Evolutionary conservation across 2,113 vertebrate species (phyloP).

Genomic region (Cardinalis cardinalis): DNA sequence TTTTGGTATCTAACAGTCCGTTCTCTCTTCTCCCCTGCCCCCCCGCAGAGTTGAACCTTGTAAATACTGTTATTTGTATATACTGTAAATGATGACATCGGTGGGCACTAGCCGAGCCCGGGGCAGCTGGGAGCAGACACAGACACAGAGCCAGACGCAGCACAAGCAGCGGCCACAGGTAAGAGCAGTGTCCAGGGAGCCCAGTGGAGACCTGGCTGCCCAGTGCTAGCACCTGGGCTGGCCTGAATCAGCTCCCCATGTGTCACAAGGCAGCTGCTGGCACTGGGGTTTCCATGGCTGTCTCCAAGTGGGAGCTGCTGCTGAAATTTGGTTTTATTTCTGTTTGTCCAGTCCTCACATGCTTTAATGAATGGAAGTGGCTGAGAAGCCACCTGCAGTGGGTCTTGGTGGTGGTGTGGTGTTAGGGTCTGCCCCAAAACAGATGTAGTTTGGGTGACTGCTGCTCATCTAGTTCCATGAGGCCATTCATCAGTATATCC

Average conservation of each 20-base stretch:
- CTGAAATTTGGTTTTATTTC: not conserved
- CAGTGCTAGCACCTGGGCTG: accelerated
- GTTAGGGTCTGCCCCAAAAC: not conserved
- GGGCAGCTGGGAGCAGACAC: constrained; percentile 95
- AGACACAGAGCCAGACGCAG: constrained; percentile 95
- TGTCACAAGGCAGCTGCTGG: not conserved
- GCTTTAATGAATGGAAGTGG: accelerated
- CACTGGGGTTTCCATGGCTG: accelerated
- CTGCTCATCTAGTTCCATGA: accelerated
- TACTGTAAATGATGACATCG: constrained; percentile 99
- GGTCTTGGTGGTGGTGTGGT: not conserved
- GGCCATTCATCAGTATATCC: not conserved
- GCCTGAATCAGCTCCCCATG: accelerated
- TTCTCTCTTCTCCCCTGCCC: constrained; percentile 1
- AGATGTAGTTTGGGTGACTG: not conserved
- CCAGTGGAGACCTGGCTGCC: not conserved
- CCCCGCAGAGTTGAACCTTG: constrained; percentile 88
- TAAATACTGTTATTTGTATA: constrained; percentile 99
- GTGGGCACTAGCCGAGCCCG: constrained; percentile 94
- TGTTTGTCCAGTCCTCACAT: accelerated
- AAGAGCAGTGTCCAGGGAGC: constrained; percentile 25
- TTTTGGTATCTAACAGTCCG: not conserved
- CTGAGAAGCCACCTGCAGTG: not conserved
- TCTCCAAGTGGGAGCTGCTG: not conserved
- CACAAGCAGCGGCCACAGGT: constrained; percentile 90